Evolutionary conservation across 2,888 invertebrate species (phyloP).

Genomic region (Antitype chi): DNA sequence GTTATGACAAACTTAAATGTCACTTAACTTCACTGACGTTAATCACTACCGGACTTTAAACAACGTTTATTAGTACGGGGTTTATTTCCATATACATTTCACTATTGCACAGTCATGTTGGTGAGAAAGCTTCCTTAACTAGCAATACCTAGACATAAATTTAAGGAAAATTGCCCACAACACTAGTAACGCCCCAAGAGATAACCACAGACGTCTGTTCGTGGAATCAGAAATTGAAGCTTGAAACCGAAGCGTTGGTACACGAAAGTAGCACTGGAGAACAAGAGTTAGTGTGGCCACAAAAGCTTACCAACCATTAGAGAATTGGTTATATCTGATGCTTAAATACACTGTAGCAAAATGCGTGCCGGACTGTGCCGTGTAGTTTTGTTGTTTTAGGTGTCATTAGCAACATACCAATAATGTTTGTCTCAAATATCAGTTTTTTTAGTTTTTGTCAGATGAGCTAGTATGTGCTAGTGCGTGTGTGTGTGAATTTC

Average conservation of each 20-base stretch:
- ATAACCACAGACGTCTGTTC: background rate
- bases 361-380: background rate
- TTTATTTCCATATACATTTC: too few relatives aligned
- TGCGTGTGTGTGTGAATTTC: too few relatives aligned
- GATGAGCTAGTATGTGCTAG: background rate
- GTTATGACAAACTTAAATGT: background rate
- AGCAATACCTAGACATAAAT: background rate
- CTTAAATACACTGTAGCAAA: background rate
- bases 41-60: too few relatives aligned
- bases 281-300: background rate
- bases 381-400: background rate
- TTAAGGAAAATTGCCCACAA: too few relatives aligned
- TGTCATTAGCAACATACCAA: background rate
- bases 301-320: background rate
- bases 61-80: too few relatives aligned
- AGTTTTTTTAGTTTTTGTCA: too few relatives aligned
- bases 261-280: background rate
- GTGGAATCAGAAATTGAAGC: background rate
- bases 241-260: background rate
- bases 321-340: background rate
- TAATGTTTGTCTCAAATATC: background rate
- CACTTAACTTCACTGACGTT: too few relatives aligned
- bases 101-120: too few relatives aligned
- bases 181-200: background rate
- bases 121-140: too few relatives aligned